Percentiles rank a stretch among this genome's conserved stretches.
Conservation (phyloP, 2,797 vertebrate genomes). For the Peromyscus nudipes region DNA sequence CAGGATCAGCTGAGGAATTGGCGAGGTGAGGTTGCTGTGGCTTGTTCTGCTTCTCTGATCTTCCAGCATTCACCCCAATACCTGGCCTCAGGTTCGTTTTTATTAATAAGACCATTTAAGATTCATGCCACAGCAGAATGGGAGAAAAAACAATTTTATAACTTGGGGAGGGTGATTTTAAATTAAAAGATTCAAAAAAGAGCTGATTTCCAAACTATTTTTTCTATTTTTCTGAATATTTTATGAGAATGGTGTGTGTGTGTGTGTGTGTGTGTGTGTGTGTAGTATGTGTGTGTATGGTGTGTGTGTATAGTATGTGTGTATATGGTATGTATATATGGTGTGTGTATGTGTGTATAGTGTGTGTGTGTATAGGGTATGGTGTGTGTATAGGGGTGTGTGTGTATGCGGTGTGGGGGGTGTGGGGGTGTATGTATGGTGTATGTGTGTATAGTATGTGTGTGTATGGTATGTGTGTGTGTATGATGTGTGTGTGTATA, state of each 20-base stretch:
- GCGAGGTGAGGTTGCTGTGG: too few relatives aligned
- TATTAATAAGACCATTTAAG: too few relatives aligned
- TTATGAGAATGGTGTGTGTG: neutral
- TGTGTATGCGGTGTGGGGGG: neutral
- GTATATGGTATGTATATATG: neutral
- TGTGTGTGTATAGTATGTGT: neutral
- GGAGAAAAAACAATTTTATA: constrained; percentile 24
- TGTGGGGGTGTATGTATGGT: neutral
- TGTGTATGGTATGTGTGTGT: neutral
- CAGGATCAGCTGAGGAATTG: too few relatives aligned
- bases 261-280: neutral
- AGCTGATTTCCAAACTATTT: neutral
- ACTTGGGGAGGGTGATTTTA: neutral
- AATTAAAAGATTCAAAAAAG: neutral
- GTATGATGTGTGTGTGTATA: neutral
- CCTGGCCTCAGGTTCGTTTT: too few relatives aligned
- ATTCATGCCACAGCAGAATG: too few relatives aligned
- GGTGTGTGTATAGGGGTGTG: neutral
- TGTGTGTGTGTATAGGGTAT: neutral
- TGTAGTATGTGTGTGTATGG: neutral
- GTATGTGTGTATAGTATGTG: neutral
- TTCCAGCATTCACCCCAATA: too few relatives aligned
- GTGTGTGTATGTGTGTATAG: neutral
- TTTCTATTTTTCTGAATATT: neutral
- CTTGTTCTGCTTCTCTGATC: too few relatives aligned